These are phyloP conservation scores for Cavia aperea DNA, from an alignment of 2,113 vertebrate genomes.

Conservation along the genomic window DNA sequence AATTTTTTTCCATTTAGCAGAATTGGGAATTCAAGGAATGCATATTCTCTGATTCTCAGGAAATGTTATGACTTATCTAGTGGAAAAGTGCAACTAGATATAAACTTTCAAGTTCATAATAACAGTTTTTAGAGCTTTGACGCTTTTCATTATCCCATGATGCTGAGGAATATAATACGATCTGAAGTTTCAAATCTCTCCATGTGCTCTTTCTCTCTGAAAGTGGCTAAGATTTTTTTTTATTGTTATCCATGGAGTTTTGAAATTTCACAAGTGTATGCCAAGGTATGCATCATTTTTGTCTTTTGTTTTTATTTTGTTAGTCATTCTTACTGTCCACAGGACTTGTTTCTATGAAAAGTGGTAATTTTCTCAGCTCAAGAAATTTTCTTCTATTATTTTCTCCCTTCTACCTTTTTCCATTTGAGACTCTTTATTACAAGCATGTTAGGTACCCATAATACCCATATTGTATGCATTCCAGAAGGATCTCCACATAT, in stretches of 20 bases:
- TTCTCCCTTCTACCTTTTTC: neutral
- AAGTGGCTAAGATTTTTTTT: neutral
- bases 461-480: fast-evolving
- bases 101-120: neutral
- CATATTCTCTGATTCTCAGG: neutral
- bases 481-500: neutral
- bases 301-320: neutral
- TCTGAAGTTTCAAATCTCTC: neutral
- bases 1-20: neutral
- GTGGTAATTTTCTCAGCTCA: neutral
- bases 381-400: neutral
- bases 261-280: neutral
- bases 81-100: neutral
- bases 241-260: neutral
- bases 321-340: neutral
- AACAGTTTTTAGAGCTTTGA: neutral
- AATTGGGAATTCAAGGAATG: neutral
- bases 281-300: neutral
- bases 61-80: neutral
- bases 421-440: neutral
- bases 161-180: neutral
- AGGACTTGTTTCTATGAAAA: neutral
- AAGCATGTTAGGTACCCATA: neutral
- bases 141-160: neutral
- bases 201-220: neutral